Evolutionary conservation across 1,140 invertebrate genomes (phyloP).

Genomic region (Microplitis mediator): DNA sequence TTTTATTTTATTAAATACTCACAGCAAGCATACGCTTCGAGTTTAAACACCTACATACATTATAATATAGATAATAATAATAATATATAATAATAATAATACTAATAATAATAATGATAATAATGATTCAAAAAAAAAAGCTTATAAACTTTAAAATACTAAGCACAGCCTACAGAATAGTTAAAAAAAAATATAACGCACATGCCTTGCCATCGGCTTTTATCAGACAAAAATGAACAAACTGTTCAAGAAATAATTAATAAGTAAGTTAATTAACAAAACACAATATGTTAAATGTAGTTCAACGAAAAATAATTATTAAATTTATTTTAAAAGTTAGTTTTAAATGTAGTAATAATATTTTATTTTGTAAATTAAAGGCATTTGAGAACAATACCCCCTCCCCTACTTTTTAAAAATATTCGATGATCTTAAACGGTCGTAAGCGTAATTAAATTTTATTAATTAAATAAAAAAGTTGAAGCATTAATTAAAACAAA

Average conservation of each 20-base stretch:
- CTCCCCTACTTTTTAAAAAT: too few species aligned
- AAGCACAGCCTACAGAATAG: neutral
- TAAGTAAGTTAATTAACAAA: neutral
- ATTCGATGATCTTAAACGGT: too few species aligned
- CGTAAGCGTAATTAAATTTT: too few species aligned
- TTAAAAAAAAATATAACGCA: neutral
- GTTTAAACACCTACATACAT: conserved; percentile 28
- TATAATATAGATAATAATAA: conserved; percentile 22
- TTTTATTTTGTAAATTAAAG: too few species aligned
- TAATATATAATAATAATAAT: neutral
- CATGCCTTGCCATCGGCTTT: neutral
- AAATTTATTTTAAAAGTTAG: neutral
- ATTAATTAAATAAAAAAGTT: too few species aligned
- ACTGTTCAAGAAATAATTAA: neutral
- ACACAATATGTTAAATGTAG: neutral
- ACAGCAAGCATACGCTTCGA: neutral
- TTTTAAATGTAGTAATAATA: neutral
- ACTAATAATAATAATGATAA: neutral
- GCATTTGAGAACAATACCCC: too few species aligned
- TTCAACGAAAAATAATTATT: conserved; percentile 1
- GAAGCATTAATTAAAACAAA: too few species aligned
- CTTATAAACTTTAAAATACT: neutral
- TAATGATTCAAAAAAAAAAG: neutral
- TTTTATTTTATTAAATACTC: neutral
- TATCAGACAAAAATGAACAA: neutral